Base-by-base conservation (phyloP, 2,113 vertebrate genomes). In the Amphiprion percula region DNA sequence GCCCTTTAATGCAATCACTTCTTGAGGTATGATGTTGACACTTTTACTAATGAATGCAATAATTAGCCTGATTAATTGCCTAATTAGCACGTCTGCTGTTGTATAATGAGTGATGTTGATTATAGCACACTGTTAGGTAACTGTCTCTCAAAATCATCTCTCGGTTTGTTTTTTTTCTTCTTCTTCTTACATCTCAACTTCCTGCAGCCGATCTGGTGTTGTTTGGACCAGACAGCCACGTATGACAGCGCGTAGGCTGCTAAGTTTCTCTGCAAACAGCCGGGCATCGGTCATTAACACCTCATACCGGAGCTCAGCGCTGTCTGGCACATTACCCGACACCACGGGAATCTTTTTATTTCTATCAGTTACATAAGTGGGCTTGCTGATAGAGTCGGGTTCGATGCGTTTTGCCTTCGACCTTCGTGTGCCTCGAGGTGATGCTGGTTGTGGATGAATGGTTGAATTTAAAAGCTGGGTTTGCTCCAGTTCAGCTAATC, bases 321-420 rank as follows among this genome's bases (percentile, higher is more conserved):
- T n/a, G 73, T 74, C 81, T 77, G 54, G 1, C 77, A 15, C 64
- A 28, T 83, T 61, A 55, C 2, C 8, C 33, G 5, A 68, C 50
- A 14, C 60, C 0, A 0, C 47, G 66, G 67, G 66, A 65, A 63
- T 65, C 63, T 68, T 52, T 0, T 68, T 30, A n/a, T 49, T 17
- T 17, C 26, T 61, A 16, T 66, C 15, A 4, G 4, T 74, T 80
- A 16, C 4, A 11, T 67, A 33, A 80, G n/a, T 9, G 9, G 69
- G 54, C 59, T 53, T 24, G 47, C 19, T 19, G 17, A 56, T 5
- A n/a, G 49, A 63, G 50, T 19, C 4, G 26, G 24, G 56, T 5
- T 78, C 56, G 14, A 24, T 44, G 0, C 30, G 15, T n/a, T 39
- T 37, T 39, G 0, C 11, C 39, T 69, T 26, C 24, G 41, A 26